phyloP scores from a whole-genome alignment of 2,113 vertebrate species.

The Pseudorectes ferrugineus region DNA sequence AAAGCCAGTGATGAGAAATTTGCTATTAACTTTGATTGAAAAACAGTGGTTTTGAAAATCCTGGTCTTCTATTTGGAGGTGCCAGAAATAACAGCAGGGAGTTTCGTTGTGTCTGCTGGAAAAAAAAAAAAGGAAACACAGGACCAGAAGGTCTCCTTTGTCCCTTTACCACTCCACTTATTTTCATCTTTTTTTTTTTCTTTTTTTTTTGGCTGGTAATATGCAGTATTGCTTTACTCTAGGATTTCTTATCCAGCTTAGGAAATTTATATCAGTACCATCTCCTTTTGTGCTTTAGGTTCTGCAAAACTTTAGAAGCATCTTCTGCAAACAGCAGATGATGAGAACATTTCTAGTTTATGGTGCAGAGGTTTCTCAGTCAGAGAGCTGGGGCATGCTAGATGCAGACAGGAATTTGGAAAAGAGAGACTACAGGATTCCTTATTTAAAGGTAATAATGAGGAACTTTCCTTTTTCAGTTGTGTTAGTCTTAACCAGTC shows the following conservation, averaged over 20 bases:
- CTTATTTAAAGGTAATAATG: conserved; percentile 69
- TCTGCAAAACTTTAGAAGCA: conserved; percentile 64
- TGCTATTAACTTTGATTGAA: not conserved
- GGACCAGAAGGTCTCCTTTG: not conserved
- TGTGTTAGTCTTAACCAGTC: not conserved
- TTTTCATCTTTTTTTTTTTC: not conserved
- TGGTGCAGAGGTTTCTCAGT: conserved; percentile 20
- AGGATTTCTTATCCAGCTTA: not conserved
- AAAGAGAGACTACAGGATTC: conserved; percentile 73
- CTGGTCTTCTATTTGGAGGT: not conserved
- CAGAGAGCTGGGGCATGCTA: conserved; percentile 42
- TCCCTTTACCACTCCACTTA: not conserved
- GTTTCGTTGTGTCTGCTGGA: not conserved
- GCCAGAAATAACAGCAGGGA: not conserved
- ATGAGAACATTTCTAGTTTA: conserved; percentile 74
- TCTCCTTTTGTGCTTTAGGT: conserved; percentile 51
- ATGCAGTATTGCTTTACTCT: not conserved
- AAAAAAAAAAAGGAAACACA: not conserved
- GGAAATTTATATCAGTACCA: not conserved
- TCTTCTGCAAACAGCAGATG: conserved; percentile 72
- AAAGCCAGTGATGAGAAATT: not conserved
- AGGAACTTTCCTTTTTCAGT: not conserved
- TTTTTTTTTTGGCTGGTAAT: not conserved
- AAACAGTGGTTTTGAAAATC: not conserved
- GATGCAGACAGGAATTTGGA: conserved; percentile 55